Evolutionary conservation across 2,888 invertebrate species (phyloP), one percentile per base, ranked within the genome.

Genomic region (Achlya flavicornis): DNA sequence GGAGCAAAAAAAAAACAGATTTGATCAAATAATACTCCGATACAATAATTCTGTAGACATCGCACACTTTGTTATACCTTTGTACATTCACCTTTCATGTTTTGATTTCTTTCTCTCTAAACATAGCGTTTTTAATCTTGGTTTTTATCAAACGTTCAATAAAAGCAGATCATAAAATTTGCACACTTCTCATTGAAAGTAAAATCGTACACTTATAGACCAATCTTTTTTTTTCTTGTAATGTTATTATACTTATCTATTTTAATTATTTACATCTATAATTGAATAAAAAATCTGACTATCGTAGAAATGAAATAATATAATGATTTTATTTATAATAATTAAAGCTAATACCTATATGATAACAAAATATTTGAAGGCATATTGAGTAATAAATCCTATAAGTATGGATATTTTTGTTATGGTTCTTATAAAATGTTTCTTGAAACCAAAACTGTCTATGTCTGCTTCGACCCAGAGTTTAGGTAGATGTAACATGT

Each of bases 61-160:
- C 60, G 60, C 60, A 43, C 60, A 41, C 60, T 60, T 26, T 60
- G 43, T 60, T 41, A 60, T 60, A 41, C 60, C 60, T 60, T 60
- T 60, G 60, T 60, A 60, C 41, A 43, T 53, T 16, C 60, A 26
- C 19, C 19, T 41, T 60, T 12, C 10, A 53, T 3, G 16, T n/a
- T n/a, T 14, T 14, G 19, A 59, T 19, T 41, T 59, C 16, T n/a
- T n/a, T 59, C 11, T 5, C 16, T 11, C 58, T 10, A 58, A 35
- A 14, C 41, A 41, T 41, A 7, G 3, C 12, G 1, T 41, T 41
- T 41, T 41, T 12, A 41, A 41, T 41, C 4, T n/a, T n/a, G n/a
- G n/a, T n/a, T n/a, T n/a, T n/a, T n/a, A n/a, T n/a, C n/a, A n/a
- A n/a, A 26, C 2, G 26, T 26, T 26, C 10, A 38, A 11, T 38